Percentiles rank a stretch among this genome's conserved stretches.
Conservation (phyloP, 2,113 vertebrate species). For the Amblyornis subalaris region DNA sequence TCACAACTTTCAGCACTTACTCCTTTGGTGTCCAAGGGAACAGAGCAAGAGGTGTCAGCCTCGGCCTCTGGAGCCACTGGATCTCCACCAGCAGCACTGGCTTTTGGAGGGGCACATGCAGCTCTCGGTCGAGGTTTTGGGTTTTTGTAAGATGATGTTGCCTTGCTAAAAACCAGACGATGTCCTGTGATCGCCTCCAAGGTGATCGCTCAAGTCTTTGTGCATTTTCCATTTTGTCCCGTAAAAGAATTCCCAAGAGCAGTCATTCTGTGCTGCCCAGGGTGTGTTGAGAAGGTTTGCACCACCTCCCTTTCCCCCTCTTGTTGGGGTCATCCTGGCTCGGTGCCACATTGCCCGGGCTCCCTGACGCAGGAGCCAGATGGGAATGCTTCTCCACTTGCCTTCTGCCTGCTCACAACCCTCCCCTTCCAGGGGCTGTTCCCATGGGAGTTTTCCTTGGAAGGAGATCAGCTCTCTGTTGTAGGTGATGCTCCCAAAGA, state of each 20-base stretch:
- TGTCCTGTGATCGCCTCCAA: neutral
- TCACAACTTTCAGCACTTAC: neutral
- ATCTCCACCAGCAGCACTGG: neutral
- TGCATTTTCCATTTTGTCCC: neutral
- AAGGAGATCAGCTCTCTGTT: neutral
- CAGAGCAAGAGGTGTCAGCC: neutral
- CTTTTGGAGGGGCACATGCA: too few relatives aligned
- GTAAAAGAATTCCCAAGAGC: neutral
- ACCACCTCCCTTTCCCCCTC: neutral
- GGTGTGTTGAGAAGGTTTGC: neutral
- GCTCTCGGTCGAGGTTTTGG: neutral
- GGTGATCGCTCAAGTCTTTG: fast-evolving
- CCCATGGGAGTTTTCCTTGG: neutral
- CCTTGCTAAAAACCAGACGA: neutral
- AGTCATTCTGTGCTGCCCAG: neutral
- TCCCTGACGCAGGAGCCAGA: neutral
- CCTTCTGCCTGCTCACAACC: too few relatives aligned
- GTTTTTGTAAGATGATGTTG: too few relatives aligned
- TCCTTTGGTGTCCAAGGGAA: neutral
- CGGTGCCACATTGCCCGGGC: fast-evolving
- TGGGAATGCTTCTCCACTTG: neutral
- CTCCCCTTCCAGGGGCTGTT: neutral
- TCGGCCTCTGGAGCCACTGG: neutral
- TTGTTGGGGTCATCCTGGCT: neutral
- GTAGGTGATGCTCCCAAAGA: neutral